A percentile compares a stretch with the other conserved stretches of the same genome.
Conservation (phyloP, 2,113 vertebrate species). For the Callionymus lyra region DNA sequence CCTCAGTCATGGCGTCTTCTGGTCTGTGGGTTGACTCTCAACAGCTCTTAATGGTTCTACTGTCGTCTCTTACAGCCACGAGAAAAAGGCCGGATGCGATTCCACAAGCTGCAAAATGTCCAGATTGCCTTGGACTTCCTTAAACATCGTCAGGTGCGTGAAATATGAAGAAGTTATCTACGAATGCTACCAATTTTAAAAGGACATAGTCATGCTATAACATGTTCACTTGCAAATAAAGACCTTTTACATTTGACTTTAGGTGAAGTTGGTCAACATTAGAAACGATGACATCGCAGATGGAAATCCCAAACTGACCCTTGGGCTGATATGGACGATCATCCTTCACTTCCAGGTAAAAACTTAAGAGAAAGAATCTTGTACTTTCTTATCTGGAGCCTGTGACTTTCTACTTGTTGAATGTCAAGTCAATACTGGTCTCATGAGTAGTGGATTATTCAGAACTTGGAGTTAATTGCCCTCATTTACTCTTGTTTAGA, state of each 20-base stretch:
- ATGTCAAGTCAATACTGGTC: too few species aligned
- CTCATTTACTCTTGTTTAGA: too few species aligned
- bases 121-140: slow-evolving; percentile 96
- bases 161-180: neutral
- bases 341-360: slow-evolving; percentile 95
- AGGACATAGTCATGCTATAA: too few species aligned
- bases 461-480: too few species aligned
- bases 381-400: too few species aligned
- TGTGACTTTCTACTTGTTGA: too few species aligned
- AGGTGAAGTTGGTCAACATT: slow-evolving; percentile 97
- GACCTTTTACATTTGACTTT: neutral
- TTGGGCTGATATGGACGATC: slow-evolving; percentile 96
- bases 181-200: too few species aligned
- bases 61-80: slow-evolving; percentile 70
- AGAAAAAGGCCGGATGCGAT: slow-evolving; percentile 93
- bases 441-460: too few species aligned
- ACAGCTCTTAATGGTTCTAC: slow-evolving; percentile 1
- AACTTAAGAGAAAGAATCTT: too few species aligned
- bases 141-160: slow-evolving; percentile 82
- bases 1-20: slow-evolving; percentile 21
- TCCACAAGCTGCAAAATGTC: slow-evolving; percentile 96
- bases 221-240: neutral
- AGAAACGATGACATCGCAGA: slow-evolving; percentile 93
- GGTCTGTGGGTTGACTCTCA: slow-evolving; percentile 1
- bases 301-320: slow-evolving; percentile 91